Evolutionary conservation across 2,888 invertebrate species (phyloP), one percentile per base, ranked within the genome.

Genomic region (Drosophila paranaensis): DNA sequence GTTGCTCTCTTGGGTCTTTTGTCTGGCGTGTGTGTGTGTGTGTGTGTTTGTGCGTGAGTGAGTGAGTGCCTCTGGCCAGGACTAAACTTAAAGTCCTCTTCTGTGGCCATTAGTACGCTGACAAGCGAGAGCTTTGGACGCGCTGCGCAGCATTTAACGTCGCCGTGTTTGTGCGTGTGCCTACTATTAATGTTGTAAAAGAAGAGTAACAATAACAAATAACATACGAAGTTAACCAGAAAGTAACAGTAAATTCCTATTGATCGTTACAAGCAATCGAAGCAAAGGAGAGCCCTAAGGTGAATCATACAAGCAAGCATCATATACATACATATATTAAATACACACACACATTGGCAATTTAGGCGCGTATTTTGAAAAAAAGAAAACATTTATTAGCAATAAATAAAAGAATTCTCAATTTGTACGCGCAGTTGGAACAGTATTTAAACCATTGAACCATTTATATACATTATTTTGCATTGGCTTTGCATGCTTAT

Each of bases 121-220:
- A 74, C 84, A 74, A 79, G 88, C 85, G 83, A 82, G 71, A 82
- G 88, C 83, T 87, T 79, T 81, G 73, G 74, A 84, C 88, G 82
- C 85, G 88, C 72, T 76, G 79, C 87, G 81, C 77, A 75, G 69
- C 64, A 72, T 48, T 56, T 54, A 60, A 37, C 56, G 57, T 55
- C 46, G 57, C n/a, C 37, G 68, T 46, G 45, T 60, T 57, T 56
- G 61, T 64, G 68, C 39, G 62, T 68, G 54, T 64, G 60, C 55
- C 58, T 40, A 72, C 39, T 46, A 76, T 70, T 69, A 82, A 71
- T 71, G 66, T 75, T 75, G 58, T 74, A 78, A 78, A 78, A 63
- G 55, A 42, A 71, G 46, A 79, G 70, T 77, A 79, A 86, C 79
- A 83, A 82, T 80, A 83, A 80, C 82, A 74, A 85, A 80, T 76